Base-by-base conservation (phyloP, 2,113 vertebrate species). In the Benthochromis sp. region DNA sequence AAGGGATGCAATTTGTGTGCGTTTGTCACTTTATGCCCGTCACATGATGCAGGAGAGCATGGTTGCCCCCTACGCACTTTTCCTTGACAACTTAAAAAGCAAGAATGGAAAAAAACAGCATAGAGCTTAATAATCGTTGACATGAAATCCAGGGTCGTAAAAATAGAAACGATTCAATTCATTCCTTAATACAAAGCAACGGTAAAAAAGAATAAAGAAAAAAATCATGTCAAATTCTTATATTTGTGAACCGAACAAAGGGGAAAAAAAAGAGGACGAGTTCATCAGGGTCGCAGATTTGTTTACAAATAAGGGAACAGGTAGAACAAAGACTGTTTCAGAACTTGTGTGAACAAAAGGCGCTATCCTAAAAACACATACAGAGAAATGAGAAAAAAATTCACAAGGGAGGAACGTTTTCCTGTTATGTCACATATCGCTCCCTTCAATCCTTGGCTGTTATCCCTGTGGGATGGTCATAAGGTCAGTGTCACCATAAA, bases 241-340 rank as follows among this genome's bases (percentile, higher is more conserved):
- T 40, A 52, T 38, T 36, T 50, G 57, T 24, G 45, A 86, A 43
- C 10, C 1, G 24, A 82, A 76, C 40, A 76, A 76, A 76, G 40
- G 10, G 54, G 4, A 4, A 21, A 82, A 50, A 36, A 19, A 59
- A 83, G 13, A 78, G 29, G 11, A 54, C 7, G 47, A 69, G 87
- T 89, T 89, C 78, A 40, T 31, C 63, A 7, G 55, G 78, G 84
- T 84, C 83, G 24, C 12, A 11, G 43, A 36, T 86, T 81, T 93
- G 78, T 90, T 92, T 88, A 63, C 55, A 66, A 90, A 85, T 83
- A 86, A 88, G 40, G 14, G 53, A 88, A 87, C 11, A 21, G 38
- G 50, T 16, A 86, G 52, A 90, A 83, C 54, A 91, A 92, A 89
- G 84, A 50, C 5, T 1, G 9, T 45, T 86, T 83, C 82, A 86